phyloP scores from a whole-genome alignment of 2,113 vertebrate genomes.

The Chelonoidis abingdonii region DNA sequence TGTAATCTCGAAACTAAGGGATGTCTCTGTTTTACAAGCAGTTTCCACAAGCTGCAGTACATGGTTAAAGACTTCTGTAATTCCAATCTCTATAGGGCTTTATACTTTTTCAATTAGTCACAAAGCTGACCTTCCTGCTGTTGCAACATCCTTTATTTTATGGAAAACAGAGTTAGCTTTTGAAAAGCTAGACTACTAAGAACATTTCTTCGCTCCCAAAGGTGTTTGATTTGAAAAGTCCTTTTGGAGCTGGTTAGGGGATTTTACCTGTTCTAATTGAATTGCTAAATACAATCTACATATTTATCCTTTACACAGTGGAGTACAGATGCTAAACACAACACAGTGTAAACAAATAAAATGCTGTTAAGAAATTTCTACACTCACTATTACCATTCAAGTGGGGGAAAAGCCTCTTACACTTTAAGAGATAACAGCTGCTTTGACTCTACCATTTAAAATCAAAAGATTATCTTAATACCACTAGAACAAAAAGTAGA shows the following conservation, averaged over 20 bases:
- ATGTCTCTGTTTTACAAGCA: slow-evolving; percentile 52
- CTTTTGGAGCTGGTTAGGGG: too few relatives aligned
- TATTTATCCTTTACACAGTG: background rate
- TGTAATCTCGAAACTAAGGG: slow-evolving; percentile 58
- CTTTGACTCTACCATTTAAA: background rate
- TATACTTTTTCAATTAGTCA: slow-evolving; percentile 56
- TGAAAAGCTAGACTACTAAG: background rate
- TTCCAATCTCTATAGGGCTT: slow-evolving; percentile 51
- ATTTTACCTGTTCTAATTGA: background rate
- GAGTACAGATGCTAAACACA: background rate
- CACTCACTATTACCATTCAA: slow-evolving; percentile 21
- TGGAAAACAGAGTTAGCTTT: background rate
- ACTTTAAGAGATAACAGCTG: slow-evolving; percentile 27
- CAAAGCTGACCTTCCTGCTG: slow-evolving; percentile 50
- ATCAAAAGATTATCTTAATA: background rate
- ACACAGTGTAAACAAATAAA: background rate
- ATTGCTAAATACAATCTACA: background rate
- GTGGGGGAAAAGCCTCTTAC: background rate
- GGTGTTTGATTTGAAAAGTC: background rate
- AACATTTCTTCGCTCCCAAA: background rate
- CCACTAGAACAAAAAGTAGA: slow-evolving; percentile 29
- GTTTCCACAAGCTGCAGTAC: slow-evolving; percentile 47
- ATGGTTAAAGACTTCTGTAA: slow-evolving; percentile 48
- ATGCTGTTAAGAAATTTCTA: slow-evolving; percentile 27
- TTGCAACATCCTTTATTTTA: slow-evolving; percentile 12